Evolutionary conservation across 2,888 invertebrate genomes (phyloP).

Genomic region (Xylota segnis): DNA sequence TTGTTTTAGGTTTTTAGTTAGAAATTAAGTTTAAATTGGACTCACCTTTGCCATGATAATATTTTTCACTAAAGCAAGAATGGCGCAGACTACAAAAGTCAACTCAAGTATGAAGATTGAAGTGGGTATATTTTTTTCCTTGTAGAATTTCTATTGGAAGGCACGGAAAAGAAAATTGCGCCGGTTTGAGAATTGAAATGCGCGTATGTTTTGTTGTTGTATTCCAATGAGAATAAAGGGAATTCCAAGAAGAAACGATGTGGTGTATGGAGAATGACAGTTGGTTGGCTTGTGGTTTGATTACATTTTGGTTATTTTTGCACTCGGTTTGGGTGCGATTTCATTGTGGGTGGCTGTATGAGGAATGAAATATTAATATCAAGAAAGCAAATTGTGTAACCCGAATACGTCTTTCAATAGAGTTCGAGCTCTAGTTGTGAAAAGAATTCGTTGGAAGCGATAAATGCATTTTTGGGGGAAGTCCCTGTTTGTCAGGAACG

Average conservation of each 20-base stretch:
- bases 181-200: conserved; percentile 79
- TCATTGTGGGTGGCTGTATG: not conserved
- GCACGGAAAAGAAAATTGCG: conserved; percentile 79
- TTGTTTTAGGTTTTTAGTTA: conserved; percentile 25
- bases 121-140: conserved; percentile 77
- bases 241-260: conserved; percentile 42
- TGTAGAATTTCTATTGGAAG: conserved; percentile 75
- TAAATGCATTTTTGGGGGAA: too few species aligned
- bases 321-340: not conserved
- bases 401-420: too few species aligned
- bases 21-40: conserved; percentile 52
- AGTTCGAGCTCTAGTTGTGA: too few species aligned
- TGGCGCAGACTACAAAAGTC: conserved; percentile 82
- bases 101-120: conserved; percentile 80
- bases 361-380: too few species aligned
- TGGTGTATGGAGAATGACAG: conserved; percentile 52
- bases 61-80: conserved; percentile 81
- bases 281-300: conserved; percentile 13
- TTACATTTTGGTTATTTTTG: conserved; percentile 5
- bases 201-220: conserved; percentile 77
- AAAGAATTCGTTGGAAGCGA: too few species aligned
- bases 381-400: too few species aligned
- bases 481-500: too few species aligned
- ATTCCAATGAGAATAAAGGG: conserved; percentile 49
- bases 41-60: conserved; percentile 83